Evolutionary conservation across 1,140 invertebrate species (phyloP).

Genomic region (Latrodectus geometricus): DNA sequence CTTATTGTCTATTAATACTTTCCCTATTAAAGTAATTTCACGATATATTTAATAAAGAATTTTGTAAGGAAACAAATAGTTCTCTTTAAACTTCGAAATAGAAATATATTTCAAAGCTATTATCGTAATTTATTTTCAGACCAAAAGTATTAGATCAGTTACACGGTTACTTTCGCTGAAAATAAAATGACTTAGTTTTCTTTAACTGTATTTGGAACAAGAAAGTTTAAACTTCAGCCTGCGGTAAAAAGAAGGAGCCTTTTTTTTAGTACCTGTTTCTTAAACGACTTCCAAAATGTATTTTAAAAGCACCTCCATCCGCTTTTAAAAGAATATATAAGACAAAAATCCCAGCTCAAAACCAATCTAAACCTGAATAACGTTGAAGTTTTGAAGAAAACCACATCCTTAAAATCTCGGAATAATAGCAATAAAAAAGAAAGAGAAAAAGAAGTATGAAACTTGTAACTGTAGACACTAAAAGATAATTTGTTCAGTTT

Average conservation of each 20-base stretch:
- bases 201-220: slow-evolving; percentile 20
- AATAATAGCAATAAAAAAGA: slow-evolving; percentile 14
- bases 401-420: slow-evolving; percentile 18
- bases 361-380: slow-evolving; percentile 15
- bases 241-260: neutral
- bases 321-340: slow-evolving; percentile 15
- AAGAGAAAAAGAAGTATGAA: neutral
- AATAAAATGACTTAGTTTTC: slow-evolving; percentile 28
- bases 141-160: slow-evolving; percentile 34
- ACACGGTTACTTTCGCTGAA: slow-evolving; percentile 12
- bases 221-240: slow-evolving; percentile 21
- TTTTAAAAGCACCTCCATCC: slow-evolving; percentile 37
- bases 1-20: neutral
- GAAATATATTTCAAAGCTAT: slow-evolving; percentile 36
- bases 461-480: neutral
- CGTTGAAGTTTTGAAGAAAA: slow-evolving; percentile 22
- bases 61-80: neutral
- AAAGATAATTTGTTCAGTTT: slow-evolving; percentile 13
- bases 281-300: slow-evolving; percentile 32
- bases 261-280: slow-evolving; percentile 17
- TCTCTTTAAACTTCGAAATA: slow-evolving; percentile 23
- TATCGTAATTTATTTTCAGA: slow-evolving; percentile 50
- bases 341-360: neutral
- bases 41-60: neutral
- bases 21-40: neutral